Evolutionary conservation across 2,113 vertebrate species (phyloP).

Genomic region (Corynorhinus townsendii): DNA sequence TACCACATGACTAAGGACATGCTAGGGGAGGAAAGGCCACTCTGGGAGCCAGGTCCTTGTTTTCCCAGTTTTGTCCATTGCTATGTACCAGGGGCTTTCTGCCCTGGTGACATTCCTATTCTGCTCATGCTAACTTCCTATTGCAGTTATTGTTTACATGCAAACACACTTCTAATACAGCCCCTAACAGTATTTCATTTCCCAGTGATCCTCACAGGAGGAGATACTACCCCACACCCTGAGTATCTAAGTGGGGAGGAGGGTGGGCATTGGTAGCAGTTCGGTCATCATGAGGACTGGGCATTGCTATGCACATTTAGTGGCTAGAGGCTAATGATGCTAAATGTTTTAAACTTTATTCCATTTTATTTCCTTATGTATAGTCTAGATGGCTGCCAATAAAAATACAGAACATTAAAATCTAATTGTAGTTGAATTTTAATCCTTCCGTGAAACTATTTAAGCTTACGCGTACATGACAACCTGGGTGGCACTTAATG

Average conservation of each 20-base stretch:
- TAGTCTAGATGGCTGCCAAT: background rate
- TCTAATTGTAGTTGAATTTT: background rate
- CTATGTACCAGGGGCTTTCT: too few species aligned
- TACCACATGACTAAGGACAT: background rate
- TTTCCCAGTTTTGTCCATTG: too few species aligned
- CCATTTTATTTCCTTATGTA: constrained; percentile 5
- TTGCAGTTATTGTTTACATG: background rate
- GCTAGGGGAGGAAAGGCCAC: background rate
- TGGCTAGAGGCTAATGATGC: background rate
- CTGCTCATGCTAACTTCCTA: background rate
- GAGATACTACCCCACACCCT: background rate
- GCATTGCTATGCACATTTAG: background rate
- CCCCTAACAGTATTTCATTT: background rate
- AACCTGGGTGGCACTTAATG: background rate
- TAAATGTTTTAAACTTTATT: background rate
- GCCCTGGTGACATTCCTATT: too few species aligned
- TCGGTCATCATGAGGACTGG: background rate
- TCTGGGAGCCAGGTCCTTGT: background rate
- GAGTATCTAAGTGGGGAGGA: background rate
- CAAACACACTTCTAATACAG: background rate
- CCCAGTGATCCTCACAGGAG: background rate
- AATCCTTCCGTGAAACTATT: constrained; percentile 1
- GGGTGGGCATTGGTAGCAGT: background rate
- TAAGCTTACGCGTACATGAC: background rate
- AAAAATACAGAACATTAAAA: constrained; percentile 20